These are phyloP conservation scores for Tenthredo notha DNA, from an alignment of 2,888 invertebrate genomes.

Conservation along the genomic window DNA sequence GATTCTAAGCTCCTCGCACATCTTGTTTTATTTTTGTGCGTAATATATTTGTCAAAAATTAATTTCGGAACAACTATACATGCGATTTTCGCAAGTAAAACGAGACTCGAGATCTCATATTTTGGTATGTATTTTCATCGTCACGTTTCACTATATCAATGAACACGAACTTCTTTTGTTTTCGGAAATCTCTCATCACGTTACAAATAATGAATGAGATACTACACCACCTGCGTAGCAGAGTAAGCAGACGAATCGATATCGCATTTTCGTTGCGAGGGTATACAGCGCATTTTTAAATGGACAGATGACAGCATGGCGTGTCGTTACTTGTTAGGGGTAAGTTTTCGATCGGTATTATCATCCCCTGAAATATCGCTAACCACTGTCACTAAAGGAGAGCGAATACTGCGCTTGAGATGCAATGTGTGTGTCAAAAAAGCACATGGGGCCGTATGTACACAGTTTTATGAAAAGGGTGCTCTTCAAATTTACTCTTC, in stretches of 20 bases:
- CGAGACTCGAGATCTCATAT: background rate
- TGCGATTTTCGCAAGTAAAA: background rate
- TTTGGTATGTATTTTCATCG: background rate
- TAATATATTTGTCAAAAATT: background rate
- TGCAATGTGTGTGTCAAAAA: too few species aligned
- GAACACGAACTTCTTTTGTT: background rate
- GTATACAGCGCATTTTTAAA: background rate
- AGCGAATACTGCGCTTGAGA: background rate
- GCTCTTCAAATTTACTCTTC: background rate
- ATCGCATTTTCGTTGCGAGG: background rate
- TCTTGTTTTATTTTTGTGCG: slow-evolving; percentile 34
- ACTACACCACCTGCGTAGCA: background rate
- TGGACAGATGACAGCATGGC: background rate
- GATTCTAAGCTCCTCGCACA: slow-evolving; percentile 61
- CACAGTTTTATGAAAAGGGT: background rate
- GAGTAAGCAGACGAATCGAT: background rate
- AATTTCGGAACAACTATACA: background rate
- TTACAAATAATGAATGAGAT: background rate
- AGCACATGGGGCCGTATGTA: too few species aligned
- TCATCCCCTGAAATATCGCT: background rate
- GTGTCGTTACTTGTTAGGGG: background rate
- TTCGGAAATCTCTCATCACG: background rate
- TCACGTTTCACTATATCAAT: background rate
- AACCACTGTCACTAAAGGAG: background rate
- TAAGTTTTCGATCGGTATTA: background rate